These are phyloP conservation scores for Pteropus alecto DNA, from an alignment of 2,113 vertebrate genomes.

Conservation along the genomic window DNA sequence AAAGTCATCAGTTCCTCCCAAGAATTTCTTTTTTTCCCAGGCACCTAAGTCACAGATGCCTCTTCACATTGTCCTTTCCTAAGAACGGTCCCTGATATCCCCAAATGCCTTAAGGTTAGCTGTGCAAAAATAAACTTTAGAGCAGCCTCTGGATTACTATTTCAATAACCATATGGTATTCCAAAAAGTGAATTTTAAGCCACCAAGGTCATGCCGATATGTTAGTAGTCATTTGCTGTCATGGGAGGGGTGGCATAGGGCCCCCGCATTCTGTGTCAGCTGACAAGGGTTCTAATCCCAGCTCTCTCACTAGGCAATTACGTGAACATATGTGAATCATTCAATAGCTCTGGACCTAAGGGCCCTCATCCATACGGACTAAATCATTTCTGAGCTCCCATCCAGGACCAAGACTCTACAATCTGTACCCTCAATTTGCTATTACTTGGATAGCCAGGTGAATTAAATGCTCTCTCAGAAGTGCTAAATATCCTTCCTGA, in stretches of 20 bases:
- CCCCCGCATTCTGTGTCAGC: not conserved
- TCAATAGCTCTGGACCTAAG: slow-evolving; percentile 44
- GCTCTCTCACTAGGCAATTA: slow-evolving; percentile 57
- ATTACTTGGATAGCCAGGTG: not conserved
- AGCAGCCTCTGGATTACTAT: not conserved
- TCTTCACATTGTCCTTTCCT: not conserved
- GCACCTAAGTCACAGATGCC: not conserved
- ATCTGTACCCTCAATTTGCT: slow-evolving; percentile 46
- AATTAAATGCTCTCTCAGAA: slow-evolving; percentile 20
- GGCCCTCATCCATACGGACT: not conserved
- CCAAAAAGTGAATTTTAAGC: not conserved
- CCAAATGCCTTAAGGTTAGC: not conserved
- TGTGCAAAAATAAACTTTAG: not conserved
- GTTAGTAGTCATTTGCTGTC: not conserved
- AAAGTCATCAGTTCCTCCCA: not conserved
- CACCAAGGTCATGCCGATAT: not conserved
- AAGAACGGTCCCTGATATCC: not conserved
- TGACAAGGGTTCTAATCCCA: slow-evolving; percentile 51
- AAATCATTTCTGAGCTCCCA: slow-evolving; percentile 57
- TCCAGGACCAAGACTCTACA: slow-evolving; percentile 9
- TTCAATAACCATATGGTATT: not conserved
- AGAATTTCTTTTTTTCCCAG: not conserved
- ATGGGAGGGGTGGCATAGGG: not conserved
- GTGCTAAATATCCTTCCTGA: not conserved
- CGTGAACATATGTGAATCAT: slow-evolving; percentile 49